Base-by-base conservation (phyloP, 2,797 vertebrate species). In the Astyanax mexicanus region DNA sequence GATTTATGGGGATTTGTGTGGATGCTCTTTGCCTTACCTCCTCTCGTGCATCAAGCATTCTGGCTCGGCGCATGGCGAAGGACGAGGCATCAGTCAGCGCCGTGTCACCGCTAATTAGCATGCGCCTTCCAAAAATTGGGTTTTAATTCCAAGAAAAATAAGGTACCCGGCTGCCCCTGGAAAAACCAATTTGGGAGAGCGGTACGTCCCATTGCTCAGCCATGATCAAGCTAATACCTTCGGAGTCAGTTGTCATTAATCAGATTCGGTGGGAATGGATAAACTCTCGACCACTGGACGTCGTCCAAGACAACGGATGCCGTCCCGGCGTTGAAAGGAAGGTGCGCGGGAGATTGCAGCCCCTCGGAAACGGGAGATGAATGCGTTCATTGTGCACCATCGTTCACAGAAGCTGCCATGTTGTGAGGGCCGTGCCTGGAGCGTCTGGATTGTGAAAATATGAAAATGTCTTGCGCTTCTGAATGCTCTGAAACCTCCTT, bases 101-200 rank as follows among this genome's bases (percentile, higher is more conserved):
- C 17, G 42, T 76, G 72, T 82, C 79, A 79, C 17, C n/a, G 17
- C 61, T 82, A 84, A 87, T 85, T 85, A 83, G 52, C 47, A 68
- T 58, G 75, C 40, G 12, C 60, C 70, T 73, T 70, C 72, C 51
- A 7, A 79, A 85, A 84, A 82, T 67, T 40, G 32, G 42, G 58
- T 69, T 83, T 78, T 80, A 84, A 84, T 79, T 71, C 62, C 52
- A 72, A 84, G 76, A 81, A 80, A 82, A 85, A 85, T 83, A 74
- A 54, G 77, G 71, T 74, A 72, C 76, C 78, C 62, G 62, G 66
- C 68, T 78, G 70, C 64, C 62, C 19, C 51, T 44, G 69, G 38
- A 74, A 77, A 80, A 77, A 40, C 13, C 68, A 77, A 81, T 79
- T 80, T 69, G 72, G 72, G 57, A 74, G 62, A 72, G 74, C 80